Evolutionary conservation across 1,140 invertebrate genomes (phyloP), one percentile per base, ranked within the genome.

Genomic region (Formica exsecta): DNA sequence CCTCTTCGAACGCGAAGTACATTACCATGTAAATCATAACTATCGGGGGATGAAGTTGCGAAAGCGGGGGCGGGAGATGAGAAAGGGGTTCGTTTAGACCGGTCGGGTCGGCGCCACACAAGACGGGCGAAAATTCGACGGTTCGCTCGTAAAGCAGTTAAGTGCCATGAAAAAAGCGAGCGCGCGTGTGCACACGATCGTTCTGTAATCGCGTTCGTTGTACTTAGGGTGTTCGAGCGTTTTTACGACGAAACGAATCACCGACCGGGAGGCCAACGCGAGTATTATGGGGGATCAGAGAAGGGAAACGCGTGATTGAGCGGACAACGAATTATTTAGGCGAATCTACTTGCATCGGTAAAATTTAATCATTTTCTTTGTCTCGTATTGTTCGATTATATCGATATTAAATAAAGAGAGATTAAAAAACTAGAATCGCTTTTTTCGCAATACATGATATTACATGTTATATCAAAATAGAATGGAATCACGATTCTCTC

Each of bases 21-120:
- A 80, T 87, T 86, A 80, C 74, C 74, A 65, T 71, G 74, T 80
- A 86, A 87, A 86, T 87, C 48, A n/a, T 65, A 44, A 36, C 57
- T 25, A 25, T 61, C 9, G 41, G n/a, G 59, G 19, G 8, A 32
- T 32, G 9, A 51, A 57, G 48, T 51, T 9, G 16, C 48, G 48
- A 51, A 16, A 51, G 44, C 44, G 13, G 3, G 2, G 44, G 44
- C 38, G 16, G 4, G 16, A 1, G 16, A 2, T 16, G 48, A 19
- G 48, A 51, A 51, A 51, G 13, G 4, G 38, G n/a, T 32, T 32
- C n/a, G 71, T 9, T 32, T 22, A 54, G 6, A 44, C 8, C 19
- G 79, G n/a, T 25, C 38, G 25, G 4, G 29, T 51, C 41, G 68
- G 61, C 29, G 48, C 57, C 59, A 13, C 13, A 11, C 38, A 25